Percentiles rank a stretch among this genome's conserved stretches.
phyloP scores from a whole-genome alignment of 2,113 vertebrate genomes.

The Ginglymostoma cirratum region DNA sequence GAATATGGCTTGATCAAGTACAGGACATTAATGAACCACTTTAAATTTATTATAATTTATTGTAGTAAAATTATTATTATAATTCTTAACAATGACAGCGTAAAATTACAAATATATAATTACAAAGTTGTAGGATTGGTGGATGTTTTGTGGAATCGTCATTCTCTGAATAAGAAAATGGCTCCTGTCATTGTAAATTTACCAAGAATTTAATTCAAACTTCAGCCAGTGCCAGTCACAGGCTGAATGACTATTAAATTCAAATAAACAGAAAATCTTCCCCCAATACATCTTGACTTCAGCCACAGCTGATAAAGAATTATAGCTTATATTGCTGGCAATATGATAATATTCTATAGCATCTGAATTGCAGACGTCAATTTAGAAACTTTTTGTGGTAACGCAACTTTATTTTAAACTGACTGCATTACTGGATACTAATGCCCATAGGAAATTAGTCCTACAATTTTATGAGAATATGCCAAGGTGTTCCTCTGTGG shows the following conservation, averaged over 20 bases:
- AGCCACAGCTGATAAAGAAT: neutral
- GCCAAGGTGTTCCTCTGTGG: constrained; percentile 10
- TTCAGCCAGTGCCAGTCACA: neutral
- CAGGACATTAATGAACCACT: neutral
- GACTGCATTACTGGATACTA: neutral
- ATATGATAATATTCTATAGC: neutral
- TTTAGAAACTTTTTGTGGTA: neutral
- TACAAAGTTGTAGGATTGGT: neutral
- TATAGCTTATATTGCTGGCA: neutral
- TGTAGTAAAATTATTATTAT: too few relatives aligned
- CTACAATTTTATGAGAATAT: neutral
- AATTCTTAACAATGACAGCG: neutral
- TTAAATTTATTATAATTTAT: neutral
- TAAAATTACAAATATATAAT: neutral
- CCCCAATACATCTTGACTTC: neutral
- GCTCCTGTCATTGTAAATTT: neutral
- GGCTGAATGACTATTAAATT: neutral
- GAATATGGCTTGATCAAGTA: neutral
- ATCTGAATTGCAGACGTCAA: neutral
- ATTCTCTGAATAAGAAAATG: neutral
- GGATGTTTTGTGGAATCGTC: neutral
- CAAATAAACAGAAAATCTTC: neutral
- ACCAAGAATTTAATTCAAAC: neutral
- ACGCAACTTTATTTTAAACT: neutral
- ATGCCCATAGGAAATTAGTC: neutral